Conservation (phyloP, 2,888 invertebrate genomes). For the Cremastinae sp. region DNA sequence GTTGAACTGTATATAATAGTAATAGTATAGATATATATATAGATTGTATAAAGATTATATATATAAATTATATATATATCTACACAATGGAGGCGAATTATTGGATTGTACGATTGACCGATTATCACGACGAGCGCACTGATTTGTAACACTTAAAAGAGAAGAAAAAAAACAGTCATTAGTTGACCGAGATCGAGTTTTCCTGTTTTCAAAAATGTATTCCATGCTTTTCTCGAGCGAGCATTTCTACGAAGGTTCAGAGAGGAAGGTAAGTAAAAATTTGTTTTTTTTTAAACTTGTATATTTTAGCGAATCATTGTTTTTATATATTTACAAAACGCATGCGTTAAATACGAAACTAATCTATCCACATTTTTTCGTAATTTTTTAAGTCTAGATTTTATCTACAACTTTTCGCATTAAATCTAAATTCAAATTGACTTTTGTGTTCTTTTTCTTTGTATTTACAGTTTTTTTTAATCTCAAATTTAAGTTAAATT, state of each 20-base stretch:
- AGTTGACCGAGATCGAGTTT: constrained; percentile 50
- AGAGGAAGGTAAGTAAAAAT: neutral
- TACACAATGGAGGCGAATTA: constrained; percentile 66
- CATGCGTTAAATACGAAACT: constrained; percentile 39
- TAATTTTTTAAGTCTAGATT: constrained; percentile 8
- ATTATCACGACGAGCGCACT: constrained; percentile 74
- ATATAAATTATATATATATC: constrained; percentile 44
- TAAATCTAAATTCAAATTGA: constrained; percentile 1
- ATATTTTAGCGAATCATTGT: constrained; percentile 31
- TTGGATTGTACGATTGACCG: constrained; percentile 74
- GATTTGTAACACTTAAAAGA: constrained; percentile 74
- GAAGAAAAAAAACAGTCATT: constrained; percentile 50
- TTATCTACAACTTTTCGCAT: constrained; percentile 31
- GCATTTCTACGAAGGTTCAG: neutral
- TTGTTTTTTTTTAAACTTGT: neutral
- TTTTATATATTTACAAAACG: constrained; percentile 41
- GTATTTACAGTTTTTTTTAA: too few relatives aligned
- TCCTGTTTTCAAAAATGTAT: constrained; percentile 12
- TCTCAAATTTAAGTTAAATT: too few relatives aligned
- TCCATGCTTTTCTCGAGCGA: neutral
- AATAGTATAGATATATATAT: constrained; percentile 49
- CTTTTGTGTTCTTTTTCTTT: too few relatives aligned
- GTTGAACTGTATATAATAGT: constrained; percentile 59
- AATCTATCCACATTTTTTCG: constrained; percentile 33
- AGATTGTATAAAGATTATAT: constrained; percentile 38